Base-by-base conservation (phyloP, 1,140 invertebrate genomes). In the Kradibia gibbosae region DNA sequence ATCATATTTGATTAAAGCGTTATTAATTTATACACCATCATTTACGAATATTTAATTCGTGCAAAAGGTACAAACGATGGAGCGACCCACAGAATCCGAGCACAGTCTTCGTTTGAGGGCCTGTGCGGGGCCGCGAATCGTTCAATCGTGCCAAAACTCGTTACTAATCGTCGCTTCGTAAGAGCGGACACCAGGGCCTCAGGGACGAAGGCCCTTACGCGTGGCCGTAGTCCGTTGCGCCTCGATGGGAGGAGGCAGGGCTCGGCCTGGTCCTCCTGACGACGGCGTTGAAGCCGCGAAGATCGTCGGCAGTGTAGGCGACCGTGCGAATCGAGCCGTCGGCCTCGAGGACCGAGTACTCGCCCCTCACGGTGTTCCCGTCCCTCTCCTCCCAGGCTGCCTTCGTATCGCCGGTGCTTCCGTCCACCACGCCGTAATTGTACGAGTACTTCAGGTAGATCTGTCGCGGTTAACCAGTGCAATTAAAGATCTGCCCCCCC, bases 231-330 rank as follows among this genome's bases (percentile, higher is more conserved):
- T 78, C 0, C n/a, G 36, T 34, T 4, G 80, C n/a, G 42, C 4
- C 78, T 39, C 1, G 82, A 78, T 11, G 65, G 3, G 11, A 83
- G 74, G 10, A 70, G 86, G 1, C 80, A 83, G 5, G 87, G 86
- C 15, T 86, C 85, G 50, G 78, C 87, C 77, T 85, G 50, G 78
- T 87, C 77, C 85, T 89, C 0, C 86, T 88, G 0, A 91, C 89
- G 7, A 90, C 86, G 3, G 90, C 90, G 36, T 90, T 90, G 87
- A 94, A 94, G 5, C 94, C 94, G 83, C 93, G 93, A 84, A 94
- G 93, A 82, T 95, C 93, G 87, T 95, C 95, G 34, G 94, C 94
- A 0, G 94, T 94, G 87, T 95, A 95, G 85, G 94, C 92, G 62
- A 95, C 94, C 7, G 92, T 93, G 70, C 93, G 89, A 81, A 92